phyloP scores from a whole-genome alignment of 2,113 vertebrate species.

The Piprites chloris region DNA sequence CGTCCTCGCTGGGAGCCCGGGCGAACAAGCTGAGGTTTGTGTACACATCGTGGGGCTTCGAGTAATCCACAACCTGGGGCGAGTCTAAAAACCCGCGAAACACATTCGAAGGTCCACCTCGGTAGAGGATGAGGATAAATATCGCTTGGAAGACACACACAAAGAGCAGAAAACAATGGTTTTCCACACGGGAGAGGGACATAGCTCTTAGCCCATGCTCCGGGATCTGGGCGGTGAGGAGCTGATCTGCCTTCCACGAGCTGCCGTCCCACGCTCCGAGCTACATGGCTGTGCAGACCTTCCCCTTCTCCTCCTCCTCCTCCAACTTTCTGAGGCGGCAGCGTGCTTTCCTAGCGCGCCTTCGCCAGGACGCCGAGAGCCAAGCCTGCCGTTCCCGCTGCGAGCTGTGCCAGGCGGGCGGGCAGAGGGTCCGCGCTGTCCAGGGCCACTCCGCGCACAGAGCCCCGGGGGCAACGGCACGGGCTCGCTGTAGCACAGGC shows the following conservation, averaged over 20 bases:
- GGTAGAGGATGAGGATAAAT: slow-evolving; percentile 68
- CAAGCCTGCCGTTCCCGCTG: neutral
- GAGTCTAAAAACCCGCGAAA: neutral
- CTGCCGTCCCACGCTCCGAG: neutral
- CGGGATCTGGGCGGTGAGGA: neutral
- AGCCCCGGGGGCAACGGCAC: neutral
- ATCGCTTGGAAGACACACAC: slow-evolving; percentile 57
- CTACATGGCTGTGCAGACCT: neutral
- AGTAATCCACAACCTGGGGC: slow-evolving; percentile 47
- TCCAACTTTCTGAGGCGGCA: neutral
- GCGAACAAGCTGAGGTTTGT: slow-evolving; percentile 67
- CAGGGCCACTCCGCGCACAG: neutral
- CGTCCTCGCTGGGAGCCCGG: neutral
- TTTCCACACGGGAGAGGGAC: slow-evolving; percentile 50
- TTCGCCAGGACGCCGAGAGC: neutral
- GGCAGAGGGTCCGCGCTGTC: neutral
- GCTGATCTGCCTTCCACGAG: neutral
- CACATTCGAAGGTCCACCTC: slow-evolving; percentile 18
- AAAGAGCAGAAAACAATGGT: slow-evolving; percentile 51
- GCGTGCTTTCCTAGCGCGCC: neutral
- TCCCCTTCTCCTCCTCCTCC: neutral
- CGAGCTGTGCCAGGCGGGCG: neutral
- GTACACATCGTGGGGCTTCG: slow-evolving; percentile 64
- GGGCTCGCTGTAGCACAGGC: neutral
- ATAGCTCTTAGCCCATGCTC: slow-evolving; percentile 21